Conservation (phyloP, 2,113 vertebrate genomes). For the Chloropsis cyanopogon region DNA sequence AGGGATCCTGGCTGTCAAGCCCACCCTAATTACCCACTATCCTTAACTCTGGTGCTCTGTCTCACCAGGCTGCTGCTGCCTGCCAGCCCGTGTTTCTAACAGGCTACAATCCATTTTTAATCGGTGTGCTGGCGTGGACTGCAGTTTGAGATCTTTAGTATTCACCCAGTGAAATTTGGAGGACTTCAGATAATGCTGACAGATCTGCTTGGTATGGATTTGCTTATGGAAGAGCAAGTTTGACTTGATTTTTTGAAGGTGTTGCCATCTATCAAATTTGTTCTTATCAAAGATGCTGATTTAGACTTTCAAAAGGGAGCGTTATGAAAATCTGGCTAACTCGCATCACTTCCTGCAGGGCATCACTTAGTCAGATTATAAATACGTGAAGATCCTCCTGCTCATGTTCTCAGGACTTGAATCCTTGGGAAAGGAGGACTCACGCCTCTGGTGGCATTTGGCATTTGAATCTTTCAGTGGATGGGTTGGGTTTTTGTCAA, state of each 20-base stretch:
- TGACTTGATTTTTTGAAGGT: not conserved
- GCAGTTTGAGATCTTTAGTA: not conserved
- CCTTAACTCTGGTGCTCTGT: not conserved
- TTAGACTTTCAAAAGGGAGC: constrained; percentile 17
- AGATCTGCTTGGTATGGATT: not conserved
- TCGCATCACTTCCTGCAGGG: not conserved
- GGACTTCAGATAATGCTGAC: not conserved
- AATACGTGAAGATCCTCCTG: not conserved
- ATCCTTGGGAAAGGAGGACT: constrained; percentile 22
- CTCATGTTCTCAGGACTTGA: constrained; percentile 18
- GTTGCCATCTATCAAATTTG: not conserved
- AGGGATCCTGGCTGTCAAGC: not conserved
- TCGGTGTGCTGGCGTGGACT: fast-evolving
- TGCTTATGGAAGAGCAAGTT: not conserved
- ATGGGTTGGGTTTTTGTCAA: not conserved
- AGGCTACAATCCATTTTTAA: not conserved
- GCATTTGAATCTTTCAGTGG: not conserved
- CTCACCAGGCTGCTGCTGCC: not conserved
- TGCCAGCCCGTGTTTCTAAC: not conserved
- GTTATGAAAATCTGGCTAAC: not conserved
- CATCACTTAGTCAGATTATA: constrained; percentile 21
- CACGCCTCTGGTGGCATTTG: not conserved
- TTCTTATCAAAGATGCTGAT: constrained; percentile 40
- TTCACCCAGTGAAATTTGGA: not conserved
- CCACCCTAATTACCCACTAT: not conserved